Percentiles rank a stretch among this genome's conserved stretches.
phyloP scores from a whole-genome alignment of 1,140 invertebrate species.

The Zaprionus camerounensis region DNA sequence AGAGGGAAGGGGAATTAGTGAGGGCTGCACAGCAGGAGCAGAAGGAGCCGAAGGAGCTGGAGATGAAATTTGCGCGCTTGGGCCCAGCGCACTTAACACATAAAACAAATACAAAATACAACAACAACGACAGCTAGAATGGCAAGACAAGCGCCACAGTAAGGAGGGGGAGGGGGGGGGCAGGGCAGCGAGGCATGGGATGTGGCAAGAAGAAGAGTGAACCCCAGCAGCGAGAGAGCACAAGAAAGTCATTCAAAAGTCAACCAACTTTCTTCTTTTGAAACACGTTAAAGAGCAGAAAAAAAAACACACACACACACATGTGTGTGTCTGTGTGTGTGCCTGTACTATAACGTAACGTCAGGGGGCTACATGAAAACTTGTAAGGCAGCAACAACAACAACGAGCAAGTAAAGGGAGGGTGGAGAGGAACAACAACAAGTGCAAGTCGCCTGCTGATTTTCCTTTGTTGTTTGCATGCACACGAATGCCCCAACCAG shows the following conservation, averaged over 20 bases:
- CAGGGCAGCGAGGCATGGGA: background rate
- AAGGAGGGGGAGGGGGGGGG: background rate
- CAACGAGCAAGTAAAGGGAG: too few relatives aligned
- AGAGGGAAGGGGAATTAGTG: background rate
- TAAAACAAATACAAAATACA: conserved; percentile 74
- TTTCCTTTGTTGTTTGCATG: conserved; percentile 81
- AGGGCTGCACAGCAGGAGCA: background rate
- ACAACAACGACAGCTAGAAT: conserved; percentile 40
- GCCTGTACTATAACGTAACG: conserved; percentile 11
- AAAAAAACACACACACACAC: conserved; percentile 37
- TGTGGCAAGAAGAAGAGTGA: conserved; percentile 23
- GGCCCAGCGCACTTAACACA: conserved; percentile 82
- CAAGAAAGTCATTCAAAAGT: conserved; percentile 83
- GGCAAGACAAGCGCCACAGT: conserved; percentile 2
- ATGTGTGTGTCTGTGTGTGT: background rate
- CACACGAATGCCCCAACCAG: conserved; percentile 58
- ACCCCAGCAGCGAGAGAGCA: conserved; percentile 43
- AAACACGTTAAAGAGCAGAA: conserved; percentile 77
- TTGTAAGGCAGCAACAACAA: conserved; percentile 29
- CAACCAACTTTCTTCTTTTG: conserved; percentile 83
- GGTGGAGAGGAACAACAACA: background rate
- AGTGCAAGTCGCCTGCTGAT: conserved; percentile 72
- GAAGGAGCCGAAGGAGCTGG: background rate
- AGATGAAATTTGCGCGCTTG: conserved; percentile 64
- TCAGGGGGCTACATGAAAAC: conserved; percentile 35